Percentiles rank a stretch among this genome's conserved stretches.
Evolutionary conservation across 2,113 vertebrate species (phyloP).

Genomic region (Lepidothrix coronata): DNA sequence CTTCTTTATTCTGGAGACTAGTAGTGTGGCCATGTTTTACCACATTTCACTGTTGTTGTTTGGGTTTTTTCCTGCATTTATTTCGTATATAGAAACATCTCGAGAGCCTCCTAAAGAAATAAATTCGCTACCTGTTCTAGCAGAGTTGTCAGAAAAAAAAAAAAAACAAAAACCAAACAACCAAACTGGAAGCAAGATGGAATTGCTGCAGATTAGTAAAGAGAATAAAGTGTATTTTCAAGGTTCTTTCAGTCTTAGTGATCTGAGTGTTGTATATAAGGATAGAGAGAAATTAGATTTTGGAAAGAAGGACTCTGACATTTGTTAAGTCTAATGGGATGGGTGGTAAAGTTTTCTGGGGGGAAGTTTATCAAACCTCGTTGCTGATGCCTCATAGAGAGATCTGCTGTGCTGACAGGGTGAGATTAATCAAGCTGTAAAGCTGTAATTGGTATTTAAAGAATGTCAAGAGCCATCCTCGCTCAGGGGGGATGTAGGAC

Average conservation of each 20-base stretch:
- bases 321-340: not conserved
- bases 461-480: not conserved
- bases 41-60: not conserved
- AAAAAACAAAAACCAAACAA: not conserved
- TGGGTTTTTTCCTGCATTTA: not conserved
- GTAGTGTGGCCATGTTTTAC: not conserved
- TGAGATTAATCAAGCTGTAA: not conserved
- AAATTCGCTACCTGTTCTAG: rapidly evolving
- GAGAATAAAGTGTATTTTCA: not conserved
- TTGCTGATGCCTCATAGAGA: not conserved
- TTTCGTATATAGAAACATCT: not conserved
- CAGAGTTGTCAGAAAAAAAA: not conserved
- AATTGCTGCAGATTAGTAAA: not conserved
- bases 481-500: not conserved
- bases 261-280: not conserved
- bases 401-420: not conserved
- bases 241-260: not conserved
- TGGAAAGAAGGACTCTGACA: not conserved
- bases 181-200: not conserved
- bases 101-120: not conserved
- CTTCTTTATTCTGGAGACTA: not conserved
- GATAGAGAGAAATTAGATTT: not conserved
- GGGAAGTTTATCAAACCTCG: not conserved
- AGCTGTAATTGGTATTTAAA: not conserved
- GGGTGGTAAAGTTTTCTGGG: not conserved